Conservation (phyloP, 2,113 vertebrate genomes). For the Pyrgilauda ruficollis region DNA sequence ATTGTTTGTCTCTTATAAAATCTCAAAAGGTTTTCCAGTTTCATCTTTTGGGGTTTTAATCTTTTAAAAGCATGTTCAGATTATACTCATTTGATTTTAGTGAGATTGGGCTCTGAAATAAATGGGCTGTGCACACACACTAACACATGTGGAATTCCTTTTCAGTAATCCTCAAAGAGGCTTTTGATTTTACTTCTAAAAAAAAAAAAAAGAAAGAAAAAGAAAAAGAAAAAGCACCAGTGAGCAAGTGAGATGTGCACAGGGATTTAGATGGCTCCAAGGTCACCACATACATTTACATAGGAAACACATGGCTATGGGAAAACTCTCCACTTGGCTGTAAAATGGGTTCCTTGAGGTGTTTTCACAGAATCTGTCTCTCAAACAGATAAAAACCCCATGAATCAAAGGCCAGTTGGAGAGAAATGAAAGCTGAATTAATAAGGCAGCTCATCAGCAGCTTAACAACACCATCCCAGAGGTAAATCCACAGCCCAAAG, state of each 20-base stretch:
- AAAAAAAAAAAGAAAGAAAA: slow-evolving; percentile 1
- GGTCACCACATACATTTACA: slow-evolving; percentile 70
- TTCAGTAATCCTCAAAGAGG: slow-evolving; percentile 82
- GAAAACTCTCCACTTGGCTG: slow-evolving; percentile 40
- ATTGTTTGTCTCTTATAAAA: slow-evolving; percentile 73
- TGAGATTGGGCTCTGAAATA: slow-evolving; percentile 68
- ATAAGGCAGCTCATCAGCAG: not conserved
- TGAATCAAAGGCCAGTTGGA: slow-evolving; percentile 32
- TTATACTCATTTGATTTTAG: slow-evolving; percentile 74
- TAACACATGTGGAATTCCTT: slow-evolving; percentile 83
- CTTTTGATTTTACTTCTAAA: slow-evolving; percentile 77
- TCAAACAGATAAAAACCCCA: slow-evolving; percentile 16
- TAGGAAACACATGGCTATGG: slow-evolving; percentile 76
- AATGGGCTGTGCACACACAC: slow-evolving; percentile 71
- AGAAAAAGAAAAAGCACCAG: slow-evolving; percentile 20
- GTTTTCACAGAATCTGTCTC: slow-evolving; percentile 39
- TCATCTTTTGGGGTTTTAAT: slow-evolving; percentile 76
- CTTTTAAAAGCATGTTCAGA: slow-evolving; percentile 83
- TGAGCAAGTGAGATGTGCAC: slow-evolving; percentile 72
- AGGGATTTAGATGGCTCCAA: slow-evolving; percentile 79
- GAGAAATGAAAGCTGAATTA: not conserved
- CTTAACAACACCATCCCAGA: not conserved
- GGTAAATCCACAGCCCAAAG: not conserved
- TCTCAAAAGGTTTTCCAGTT: slow-evolving; percentile 73
- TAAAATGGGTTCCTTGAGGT: slow-evolving; percentile 51